Conservation (phyloP, 1,140 invertebrate genomes). For the Rhyzopertha dominica region DNA sequence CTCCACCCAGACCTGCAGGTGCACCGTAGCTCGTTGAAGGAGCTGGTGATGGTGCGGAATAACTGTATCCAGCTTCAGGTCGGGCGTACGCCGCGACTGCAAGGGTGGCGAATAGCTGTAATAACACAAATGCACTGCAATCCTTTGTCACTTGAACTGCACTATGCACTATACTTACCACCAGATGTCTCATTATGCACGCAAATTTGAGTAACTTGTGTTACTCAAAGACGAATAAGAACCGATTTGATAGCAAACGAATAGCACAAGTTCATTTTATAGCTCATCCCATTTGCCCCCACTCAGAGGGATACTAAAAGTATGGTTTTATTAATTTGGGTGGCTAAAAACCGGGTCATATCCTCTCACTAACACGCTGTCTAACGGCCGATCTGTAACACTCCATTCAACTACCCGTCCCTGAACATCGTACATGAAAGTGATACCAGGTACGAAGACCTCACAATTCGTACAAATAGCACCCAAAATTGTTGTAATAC, state of each 20-base stretch:
- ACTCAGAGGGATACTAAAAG: conserved; percentile 11
- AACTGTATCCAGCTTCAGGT: conserved; percentile 29
- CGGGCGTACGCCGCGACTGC: conserved; percentile 22
- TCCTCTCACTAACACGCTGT: conserved; percentile 29
- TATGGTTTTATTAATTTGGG: conserved; percentile 22
- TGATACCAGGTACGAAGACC: no score
- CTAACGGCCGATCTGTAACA: conserved; percentile 18
- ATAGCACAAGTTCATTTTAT: conserved; percentile 24
- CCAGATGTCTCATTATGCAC: conserved; percentile 27
- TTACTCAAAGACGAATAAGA: conserved; percentile 27
- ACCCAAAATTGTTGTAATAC: no score
- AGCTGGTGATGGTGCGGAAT: conserved; percentile 20
- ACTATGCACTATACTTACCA: conserved; percentile 28
- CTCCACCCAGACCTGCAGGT: conserved; percentile 32
- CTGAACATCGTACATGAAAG: no score
- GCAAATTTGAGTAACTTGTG: conserved; percentile 25
- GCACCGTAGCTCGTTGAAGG: conserved; percentile 29
- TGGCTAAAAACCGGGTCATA: conserved; percentile 37
- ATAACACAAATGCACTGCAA: conserved; percentile 3
- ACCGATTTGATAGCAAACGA: conserved; percentile 20
- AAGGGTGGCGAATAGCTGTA: conserved; percentile 24
- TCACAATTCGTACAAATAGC: no score
- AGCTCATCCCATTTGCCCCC: conserved; percentile 28
- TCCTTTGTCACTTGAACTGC: not conserved
- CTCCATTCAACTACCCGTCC: no score